Percentiles rank a stretch among this genome's conserved stretches.
Evolutionary conservation across 2,797 vertebrate species (phyloP).

Genomic region (Mormyrus hasselquistii): DNA sequence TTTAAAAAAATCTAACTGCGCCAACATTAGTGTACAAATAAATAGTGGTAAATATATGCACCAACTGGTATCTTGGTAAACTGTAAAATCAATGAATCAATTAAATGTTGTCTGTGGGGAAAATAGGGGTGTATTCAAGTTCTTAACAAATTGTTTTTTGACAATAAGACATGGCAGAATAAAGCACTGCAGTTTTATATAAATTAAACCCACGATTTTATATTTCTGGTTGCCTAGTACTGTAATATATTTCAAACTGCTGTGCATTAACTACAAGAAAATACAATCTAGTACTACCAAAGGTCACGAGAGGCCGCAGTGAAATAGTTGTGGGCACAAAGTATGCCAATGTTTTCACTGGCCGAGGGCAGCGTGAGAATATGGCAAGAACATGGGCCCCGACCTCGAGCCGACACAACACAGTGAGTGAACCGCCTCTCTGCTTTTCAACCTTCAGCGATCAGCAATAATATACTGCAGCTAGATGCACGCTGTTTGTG

Average conservation of each 20-base stretch:
- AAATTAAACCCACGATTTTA: background rate
- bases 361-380: background rate
- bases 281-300: background rate
- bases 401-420: background rate
- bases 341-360: background rate
- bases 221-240: background rate
- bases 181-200: background rate
- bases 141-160: background rate
- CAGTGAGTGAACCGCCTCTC: background rate
- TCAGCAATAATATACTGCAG: background rate
- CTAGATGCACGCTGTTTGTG: background rate
- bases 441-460: background rate
- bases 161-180: background rate
- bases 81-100: background rate
- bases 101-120: background rate
- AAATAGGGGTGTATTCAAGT: background rate
- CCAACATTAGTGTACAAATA: background rate
- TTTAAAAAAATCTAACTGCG: background rate
- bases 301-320: background rate
- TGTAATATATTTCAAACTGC: background rate
- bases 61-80: background rate
- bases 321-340: background rate
- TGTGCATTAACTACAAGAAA: background rate
- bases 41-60: background rate
- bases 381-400: background rate